Base-by-base conservation (phyloP, 2,797 vertebrate species). In the Chaenodraco wilsoni region DNA sequence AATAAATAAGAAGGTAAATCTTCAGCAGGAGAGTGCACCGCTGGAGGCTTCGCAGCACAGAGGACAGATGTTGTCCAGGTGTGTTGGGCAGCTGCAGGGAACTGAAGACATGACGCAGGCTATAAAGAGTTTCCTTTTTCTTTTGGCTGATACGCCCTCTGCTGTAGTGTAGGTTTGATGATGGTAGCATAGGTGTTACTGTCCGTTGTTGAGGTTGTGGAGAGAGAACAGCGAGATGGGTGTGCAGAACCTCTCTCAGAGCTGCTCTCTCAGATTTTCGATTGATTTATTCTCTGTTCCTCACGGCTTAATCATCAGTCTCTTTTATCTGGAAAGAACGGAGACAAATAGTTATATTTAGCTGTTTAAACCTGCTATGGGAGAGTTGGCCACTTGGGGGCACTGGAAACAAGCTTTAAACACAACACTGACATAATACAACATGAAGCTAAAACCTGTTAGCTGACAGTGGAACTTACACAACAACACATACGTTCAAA, bases 151-250 rank as follows among this genome's bases (percentile, higher is more conserved):
- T 21, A 4, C 2, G 67, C 60, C 63, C 59, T 65, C 54, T 65
- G 72, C 74, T 73, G 73, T 21, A 45, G 76, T 43, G 81, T 23
- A 4, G 79, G 59, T 10, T 52, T 61, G 3, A 37, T 56, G 62
- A 73, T 40, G 73, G 66, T 58, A 65, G 72, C 45, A 64, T 63
- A 23, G 66, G 60, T 44, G 67, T 17, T 7, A 21, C 27, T 40
- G 78, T 70, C 65, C 65, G 62, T 14, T 17, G 33, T 56, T 59
- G 31, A 63, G 48, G 61, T 69, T 31, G 65, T 40, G 48, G 23
- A 45, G 70, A 79, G 72, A 87, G 89, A 82, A 76, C 89, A 70
- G 80, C 75, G 56, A 86, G 87, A 85, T 69, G 87, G 77, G 61
- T 41, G 60, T 56, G 56, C 58, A 74, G 69, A 72, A 5, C 66